Evolutionary conservation across 2,113 vertebrate species (phyloP).

Genomic region (Peromyscus leucopus): DNA sequence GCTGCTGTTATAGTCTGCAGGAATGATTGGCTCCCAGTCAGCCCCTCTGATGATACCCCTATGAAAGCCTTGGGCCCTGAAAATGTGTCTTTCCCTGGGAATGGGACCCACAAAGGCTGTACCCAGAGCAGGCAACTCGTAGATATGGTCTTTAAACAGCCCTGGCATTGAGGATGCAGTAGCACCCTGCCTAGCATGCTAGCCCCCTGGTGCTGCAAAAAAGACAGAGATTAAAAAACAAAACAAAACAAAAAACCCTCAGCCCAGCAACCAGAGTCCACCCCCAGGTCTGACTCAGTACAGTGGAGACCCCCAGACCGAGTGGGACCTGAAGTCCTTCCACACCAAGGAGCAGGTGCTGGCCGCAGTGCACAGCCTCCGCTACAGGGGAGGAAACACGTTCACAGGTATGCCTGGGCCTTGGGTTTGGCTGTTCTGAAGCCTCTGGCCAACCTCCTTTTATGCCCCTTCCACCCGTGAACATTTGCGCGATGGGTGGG

Average conservation of each 20-base stretch:
- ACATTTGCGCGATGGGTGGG: neutral
- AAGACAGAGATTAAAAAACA: neutral
- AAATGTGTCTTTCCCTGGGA: neutral
- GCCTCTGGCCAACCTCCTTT: neutral
- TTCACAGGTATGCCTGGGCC: conserved; percentile 89
- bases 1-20: neutral
- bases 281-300: conserved; percentile 94
- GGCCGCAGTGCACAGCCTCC: conserved; percentile 90
- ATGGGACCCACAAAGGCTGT: neutral
- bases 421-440: neutral
- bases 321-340: conserved; percentile 94
- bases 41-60: neutral
- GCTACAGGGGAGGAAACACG: conserved; percentile 96
- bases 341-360: conserved; percentile 90
- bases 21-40: neutral
- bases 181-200: neutral
- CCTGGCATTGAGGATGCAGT: neutral
- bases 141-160: neutral
- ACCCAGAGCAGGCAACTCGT: neutral
- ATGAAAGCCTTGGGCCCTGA: neutral
- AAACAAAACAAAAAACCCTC: neutral
- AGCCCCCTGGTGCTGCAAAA: neutral
- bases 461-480: neutral
- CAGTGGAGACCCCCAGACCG: conserved; percentile 95
- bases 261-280: neutral